Evolutionary conservation across 2,113 vertebrate genomes (phyloP).

Genomic region (Drymodes brunneopygia): DNA sequence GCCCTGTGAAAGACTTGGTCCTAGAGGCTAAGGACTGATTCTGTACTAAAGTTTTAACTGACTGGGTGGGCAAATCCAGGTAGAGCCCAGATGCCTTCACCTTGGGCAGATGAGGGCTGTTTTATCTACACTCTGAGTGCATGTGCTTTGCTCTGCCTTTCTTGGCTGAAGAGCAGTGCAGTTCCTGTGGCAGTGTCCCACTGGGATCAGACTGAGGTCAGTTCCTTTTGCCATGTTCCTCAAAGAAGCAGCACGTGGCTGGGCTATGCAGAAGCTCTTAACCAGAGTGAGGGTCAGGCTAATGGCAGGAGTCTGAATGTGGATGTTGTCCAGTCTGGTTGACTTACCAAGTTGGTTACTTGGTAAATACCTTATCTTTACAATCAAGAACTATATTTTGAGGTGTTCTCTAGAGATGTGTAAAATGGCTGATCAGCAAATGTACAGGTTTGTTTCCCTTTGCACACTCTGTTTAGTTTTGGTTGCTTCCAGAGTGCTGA

Average conservation of each 20-base stretch:
- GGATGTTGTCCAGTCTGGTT: neutral
- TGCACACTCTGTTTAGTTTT: neutral
- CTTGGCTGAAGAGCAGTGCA: neutral
- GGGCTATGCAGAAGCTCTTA: neutral
- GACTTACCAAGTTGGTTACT: neutral
- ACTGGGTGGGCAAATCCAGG: neutral
- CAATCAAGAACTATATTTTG: neutral
- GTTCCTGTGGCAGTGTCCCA: neutral
- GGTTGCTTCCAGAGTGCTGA: neutral
- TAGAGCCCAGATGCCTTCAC: neutral
- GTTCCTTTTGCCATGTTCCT: neutral
- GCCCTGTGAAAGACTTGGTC: neutral
- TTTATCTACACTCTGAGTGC: accelerated
- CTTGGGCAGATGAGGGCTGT: neutral
- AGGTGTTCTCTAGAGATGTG: neutral
- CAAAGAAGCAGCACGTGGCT: neutral
- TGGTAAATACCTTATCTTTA: neutral
- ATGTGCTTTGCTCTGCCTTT: neutral
- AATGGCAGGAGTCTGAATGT: neutral
- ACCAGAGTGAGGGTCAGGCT: neutral
- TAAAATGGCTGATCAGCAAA: neutral
- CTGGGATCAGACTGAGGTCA: neutral
- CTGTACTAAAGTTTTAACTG: neutral
- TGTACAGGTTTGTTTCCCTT: neutral
- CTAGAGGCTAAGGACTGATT: neutral